These are phyloP conservation scores for Bungarus multicinctus DNA, from an alignment of 2,113 vertebrate genomes.

Conservation along the genomic window DNA sequence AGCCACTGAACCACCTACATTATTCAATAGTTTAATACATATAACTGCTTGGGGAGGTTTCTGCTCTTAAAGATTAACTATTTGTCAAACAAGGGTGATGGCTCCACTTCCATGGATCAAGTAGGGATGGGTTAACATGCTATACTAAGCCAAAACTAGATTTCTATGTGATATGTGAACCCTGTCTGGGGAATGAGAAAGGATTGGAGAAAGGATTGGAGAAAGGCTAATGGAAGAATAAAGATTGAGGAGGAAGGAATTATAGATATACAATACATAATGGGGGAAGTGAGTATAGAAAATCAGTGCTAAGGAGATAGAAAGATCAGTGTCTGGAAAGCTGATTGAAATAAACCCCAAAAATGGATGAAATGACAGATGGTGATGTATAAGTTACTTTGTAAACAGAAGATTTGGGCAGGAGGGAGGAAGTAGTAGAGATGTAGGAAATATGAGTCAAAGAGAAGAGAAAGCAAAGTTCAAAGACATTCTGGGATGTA, in stretches of 20 bases:
- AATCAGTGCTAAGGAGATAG: neutral
- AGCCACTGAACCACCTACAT: neutral
- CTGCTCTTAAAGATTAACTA: neutral
- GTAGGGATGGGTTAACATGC: neutral
- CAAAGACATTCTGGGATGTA: neutral
- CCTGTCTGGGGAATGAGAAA: neutral
- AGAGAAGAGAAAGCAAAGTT: neutral
- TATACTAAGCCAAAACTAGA: neutral
- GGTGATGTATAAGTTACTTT: neutral
- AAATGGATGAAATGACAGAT: neutral
- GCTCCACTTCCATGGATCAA: neutral
- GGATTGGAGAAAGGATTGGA: neutral
- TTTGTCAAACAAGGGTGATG: neutral
- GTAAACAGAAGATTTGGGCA: neutral
- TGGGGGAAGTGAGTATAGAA: neutral
- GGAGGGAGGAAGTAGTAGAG: neutral
- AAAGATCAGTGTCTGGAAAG: neutral
- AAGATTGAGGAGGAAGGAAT: neutral
- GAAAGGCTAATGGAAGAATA: neutral
- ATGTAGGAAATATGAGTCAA: neutral
- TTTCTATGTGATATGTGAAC: neutral
- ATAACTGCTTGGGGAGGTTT: neutral
- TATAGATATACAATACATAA: neutral
- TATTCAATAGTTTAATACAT: neutral
- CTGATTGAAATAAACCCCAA: neutral